A percentile compares a stretch with the other conserved stretches of the same genome.
Conservation (phyloP, 2,113 vertebrate genomes). For the Nestor notabilis region DNA sequence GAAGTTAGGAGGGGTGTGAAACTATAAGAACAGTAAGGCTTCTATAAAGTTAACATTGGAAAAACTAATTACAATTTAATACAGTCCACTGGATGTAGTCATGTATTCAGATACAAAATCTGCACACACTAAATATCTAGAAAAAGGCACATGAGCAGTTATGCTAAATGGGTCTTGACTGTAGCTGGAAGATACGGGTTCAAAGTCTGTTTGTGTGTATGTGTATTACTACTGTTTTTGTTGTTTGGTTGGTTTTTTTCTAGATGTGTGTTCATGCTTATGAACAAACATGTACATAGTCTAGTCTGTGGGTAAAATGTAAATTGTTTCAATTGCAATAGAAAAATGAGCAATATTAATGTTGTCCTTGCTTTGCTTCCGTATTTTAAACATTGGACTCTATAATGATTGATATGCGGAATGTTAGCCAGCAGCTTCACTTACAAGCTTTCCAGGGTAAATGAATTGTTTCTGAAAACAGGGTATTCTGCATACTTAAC, state of each 20-base stretch:
- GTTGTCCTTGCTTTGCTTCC: background rate
- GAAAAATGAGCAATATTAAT: background rate
- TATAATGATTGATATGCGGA: background rate
- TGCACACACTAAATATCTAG: background rate
- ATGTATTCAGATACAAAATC: background rate
- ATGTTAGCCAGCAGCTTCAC: background rate
- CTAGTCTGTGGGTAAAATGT: background rate
- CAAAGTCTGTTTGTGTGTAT: background rate
- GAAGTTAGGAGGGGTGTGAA: background rate
- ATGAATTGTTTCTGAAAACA: slow-evolving; percentile 2
- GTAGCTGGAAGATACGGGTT: background rate
- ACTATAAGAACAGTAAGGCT: background rate
- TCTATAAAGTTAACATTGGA: background rate
- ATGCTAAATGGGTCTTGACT: background rate
- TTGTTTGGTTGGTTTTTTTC: background rate
- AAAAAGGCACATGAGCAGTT: background rate
- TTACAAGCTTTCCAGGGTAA: background rate
- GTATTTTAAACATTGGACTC: background rate
- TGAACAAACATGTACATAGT: background rate
- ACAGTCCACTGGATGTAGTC: background rate
- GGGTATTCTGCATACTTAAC: background rate
- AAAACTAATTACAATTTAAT: background rate
- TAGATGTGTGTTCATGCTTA: background rate
- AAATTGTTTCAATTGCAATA: background rate
- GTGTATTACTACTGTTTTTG: background rate